phyloP scores from a whole-genome alignment of 1,140 invertebrate genomes.

The Rhagoletis zephyria region DNA sequence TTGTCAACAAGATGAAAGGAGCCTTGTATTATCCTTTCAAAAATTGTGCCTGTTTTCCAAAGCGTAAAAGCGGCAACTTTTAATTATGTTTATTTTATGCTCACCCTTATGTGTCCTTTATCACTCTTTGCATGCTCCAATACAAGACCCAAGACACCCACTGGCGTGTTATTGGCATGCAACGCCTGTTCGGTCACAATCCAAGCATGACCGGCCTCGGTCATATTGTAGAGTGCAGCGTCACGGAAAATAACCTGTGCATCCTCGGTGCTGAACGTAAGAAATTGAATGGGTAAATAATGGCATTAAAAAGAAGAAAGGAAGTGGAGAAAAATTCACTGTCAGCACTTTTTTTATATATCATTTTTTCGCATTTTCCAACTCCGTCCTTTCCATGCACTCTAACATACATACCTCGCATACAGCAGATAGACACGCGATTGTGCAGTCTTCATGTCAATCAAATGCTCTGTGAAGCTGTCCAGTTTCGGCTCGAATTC shows the following conservation, averaged over 20 bases:
- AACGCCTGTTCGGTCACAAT: constrained; percentile 95
- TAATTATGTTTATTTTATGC: constrained; percentile 48
- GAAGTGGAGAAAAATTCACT: no score
- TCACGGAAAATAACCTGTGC: constrained; percentile 92
- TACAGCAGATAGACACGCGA: constrained; percentile 93
- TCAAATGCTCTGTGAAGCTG: constrained; percentile 84
- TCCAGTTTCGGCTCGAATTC: constrained; percentile 90
- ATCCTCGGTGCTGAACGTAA: constrained; percentile 83
- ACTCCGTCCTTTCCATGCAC: no score
- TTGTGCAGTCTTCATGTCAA: constrained; percentile 87
- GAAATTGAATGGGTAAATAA: background rate
- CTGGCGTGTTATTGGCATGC: constrained; percentile 86
- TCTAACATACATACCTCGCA: constrained; percentile 80
- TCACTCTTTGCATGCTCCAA: constrained; percentile 92
- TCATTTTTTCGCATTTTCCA: background rate
- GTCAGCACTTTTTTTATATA: background rate
- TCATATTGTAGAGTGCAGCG: constrained; percentile 90
- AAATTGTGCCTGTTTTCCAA: background rate
- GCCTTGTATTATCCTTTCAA: background rate
- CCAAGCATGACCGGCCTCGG: constrained; percentile 94
- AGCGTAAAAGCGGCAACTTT: background rate
- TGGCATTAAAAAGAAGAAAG: background rate
- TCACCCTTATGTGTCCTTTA: constrained; percentile 83
- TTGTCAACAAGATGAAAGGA: background rate
- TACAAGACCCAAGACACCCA: constrained; percentile 89